Base-by-base conservation (phyloP, 2,113 vertebrate genomes). In the Formicarius rufipectus region DNA sequence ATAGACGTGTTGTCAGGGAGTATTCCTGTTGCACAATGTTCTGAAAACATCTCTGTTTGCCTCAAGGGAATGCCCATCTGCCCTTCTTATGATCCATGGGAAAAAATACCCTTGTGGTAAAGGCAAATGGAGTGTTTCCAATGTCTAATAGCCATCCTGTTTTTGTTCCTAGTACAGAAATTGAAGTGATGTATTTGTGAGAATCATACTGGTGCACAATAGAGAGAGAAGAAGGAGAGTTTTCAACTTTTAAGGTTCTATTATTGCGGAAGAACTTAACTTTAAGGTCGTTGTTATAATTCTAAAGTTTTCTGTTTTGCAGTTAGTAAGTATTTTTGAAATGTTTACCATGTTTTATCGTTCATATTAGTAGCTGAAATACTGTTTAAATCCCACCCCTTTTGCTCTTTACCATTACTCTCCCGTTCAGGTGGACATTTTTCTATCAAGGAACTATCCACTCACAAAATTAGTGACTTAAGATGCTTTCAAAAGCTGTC, bases 31-130 rank as follows among this genome's bases (percentile, higher is more conserved):
- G 90, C 87, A 86, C 0, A 71, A 90, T 96, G 93, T 96, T 95
- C 90, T 95, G 95, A 95, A 96, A 97, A 96, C 93, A 97, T 93
- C 90, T 91, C 83, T 93, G 84, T 77, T 87, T 91, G 85, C 92
- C 93, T 96, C 92, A 23, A 80, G 94, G 94, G 94, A 96, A 94
- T 95, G 85, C 93, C 92, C 24, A n/a, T 93, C 95, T 96, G 87
- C 79, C 90, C 85, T 93, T 94, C 76, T 74, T 69, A 52, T 17
- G 79, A 96, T 95, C 74, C 95, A 93, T 86, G 90, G 93, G 94
- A 86, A 95, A 91, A 93, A 95, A 87, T 78, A 52, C 25, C 53
- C 77, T 85, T 88, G 92, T 95, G 93, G 93, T 96, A 93, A 96
- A 90, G 2, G 39, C 87, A 84, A 79, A 84, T 93, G 93, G 92